A percentile compares a stretch with the other conserved stretches of the same genome.
Evolutionary conservation across 1,140 invertebrate species (phyloP).

Genomic region (Anastrepha ludens): DNA sequence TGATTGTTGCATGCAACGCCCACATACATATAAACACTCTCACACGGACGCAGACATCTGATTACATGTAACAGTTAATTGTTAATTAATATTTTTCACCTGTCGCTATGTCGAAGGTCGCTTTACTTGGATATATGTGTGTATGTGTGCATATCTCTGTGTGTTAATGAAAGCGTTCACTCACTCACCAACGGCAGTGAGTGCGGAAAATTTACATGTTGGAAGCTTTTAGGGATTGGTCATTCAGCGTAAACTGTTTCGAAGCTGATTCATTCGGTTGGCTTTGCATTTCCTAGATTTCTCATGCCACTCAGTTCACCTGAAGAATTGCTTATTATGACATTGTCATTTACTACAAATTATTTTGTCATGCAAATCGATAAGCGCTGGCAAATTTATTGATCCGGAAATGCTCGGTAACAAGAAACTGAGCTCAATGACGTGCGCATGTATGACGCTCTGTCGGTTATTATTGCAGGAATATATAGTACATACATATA

Average conservation of each 20-base stretch:
- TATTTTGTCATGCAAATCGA: constrained; percentile 17
- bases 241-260: neutral
- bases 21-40: neutral
- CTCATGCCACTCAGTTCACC: neutral
- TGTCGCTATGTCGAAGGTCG: constrained; percentile 45
- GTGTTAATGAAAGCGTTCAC: neutral
- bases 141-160: neutral
- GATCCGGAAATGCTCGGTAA: neutral
- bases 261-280: neutral
- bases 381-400: constrained; percentile 5
- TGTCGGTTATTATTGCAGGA: too few relatives aligned
- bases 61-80: constrained; percentile 42
- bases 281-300: constrained; percentile 8
- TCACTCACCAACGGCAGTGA: neutral
- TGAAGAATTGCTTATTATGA: neutral
- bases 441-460: too few relatives aligned
- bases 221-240: constrained; percentile 30
- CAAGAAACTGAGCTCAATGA: too few relatives aligned
- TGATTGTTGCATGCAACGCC: constrained; percentile 47
- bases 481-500: too few relatives aligned
- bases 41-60: neutral
- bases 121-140: neutral
- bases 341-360: neutral
- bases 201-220: neutral
- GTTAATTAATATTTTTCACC: constrained; percentile 52